These are phyloP conservation scores for Amia ocellicauda DNA, from an alignment of 2,113 vertebrate species.

Conservation along the genomic window DNA sequence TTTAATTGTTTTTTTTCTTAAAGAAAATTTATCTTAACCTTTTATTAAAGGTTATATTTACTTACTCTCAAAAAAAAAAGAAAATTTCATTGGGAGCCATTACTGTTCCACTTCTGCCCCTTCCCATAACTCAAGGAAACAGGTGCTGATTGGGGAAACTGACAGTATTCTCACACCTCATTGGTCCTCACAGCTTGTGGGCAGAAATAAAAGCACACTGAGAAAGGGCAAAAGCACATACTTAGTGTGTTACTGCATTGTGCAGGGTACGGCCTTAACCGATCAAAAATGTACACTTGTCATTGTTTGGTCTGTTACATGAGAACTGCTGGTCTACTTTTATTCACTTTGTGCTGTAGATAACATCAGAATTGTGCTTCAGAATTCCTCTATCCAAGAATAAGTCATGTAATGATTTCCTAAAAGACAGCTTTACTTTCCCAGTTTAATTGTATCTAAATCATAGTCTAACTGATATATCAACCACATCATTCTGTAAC, in stretches of 20 bases:
- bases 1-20: constrained; percentile 25
- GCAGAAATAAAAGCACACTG: constrained; percentile 31
- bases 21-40: constrained; percentile 11
- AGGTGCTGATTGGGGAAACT: constrained; percentile 45
- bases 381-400: background rate
- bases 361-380: background rate
- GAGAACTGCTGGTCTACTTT: background rate
- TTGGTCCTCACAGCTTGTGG: constrained; percentile 46
- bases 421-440: too few species aligned
- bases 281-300: constrained; percentile 25
- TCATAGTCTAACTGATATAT: too few species aligned
- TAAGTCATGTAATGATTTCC: too few species aligned
- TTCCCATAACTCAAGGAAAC: constrained; percentile 23
- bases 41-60: constrained; percentile 27
- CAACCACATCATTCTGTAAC: too few species aligned
- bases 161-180: constrained; percentile 31
- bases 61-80: constrained; percentile 18
- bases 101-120: constrained; percentile 42
- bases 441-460: too few species aligned
- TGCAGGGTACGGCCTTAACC: too few species aligned
- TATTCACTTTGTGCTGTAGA: too few species aligned
- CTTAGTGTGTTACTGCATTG: too few species aligned
- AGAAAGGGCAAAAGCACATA: constrained; percentile 11
- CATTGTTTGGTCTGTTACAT: background rate
- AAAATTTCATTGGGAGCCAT: constrained; percentile 27